Percentiles rank a stretch among this genome's conserved stretches.
Evolutionary conservation across 2,888 invertebrate species (phyloP).

Genomic region (Margaritifera margaritifera): DNA sequence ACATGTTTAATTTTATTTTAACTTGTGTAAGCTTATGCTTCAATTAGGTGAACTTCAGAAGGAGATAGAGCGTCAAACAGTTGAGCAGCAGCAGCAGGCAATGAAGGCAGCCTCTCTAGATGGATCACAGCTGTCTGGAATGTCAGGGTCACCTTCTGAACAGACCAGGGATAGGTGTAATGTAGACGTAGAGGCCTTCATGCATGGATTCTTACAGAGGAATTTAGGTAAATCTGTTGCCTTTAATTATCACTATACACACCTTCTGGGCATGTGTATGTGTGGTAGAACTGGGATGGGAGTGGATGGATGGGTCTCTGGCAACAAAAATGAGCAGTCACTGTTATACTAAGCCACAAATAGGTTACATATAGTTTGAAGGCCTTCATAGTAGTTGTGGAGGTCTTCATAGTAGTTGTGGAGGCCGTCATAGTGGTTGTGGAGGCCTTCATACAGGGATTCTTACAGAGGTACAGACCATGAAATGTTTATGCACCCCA

Average conservation of each 20-base stretch:
- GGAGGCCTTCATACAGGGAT: too few species aligned
- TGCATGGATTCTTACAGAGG: conserved; percentile 58
- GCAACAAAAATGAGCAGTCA: too few species aligned
- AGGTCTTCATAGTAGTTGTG: too few species aligned
- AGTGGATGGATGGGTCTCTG: too few species aligned
- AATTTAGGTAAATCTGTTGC: conserved; percentile 47
- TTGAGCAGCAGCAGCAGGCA: conserved; percentile 42
- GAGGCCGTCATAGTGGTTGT: too few species aligned
- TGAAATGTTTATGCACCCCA: too few species aligned
- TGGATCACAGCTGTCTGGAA: conserved; percentile 10
- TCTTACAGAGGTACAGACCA: too few species aligned
- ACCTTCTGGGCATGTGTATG: not conserved
- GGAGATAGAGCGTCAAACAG: conserved; percentile 44
- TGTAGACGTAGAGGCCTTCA: conserved; percentile 56
- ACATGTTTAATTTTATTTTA: not conserved
- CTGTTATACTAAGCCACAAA: too few species aligned
- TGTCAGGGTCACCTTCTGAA: conserved; percentile 8
- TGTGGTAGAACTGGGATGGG: too few species aligned
- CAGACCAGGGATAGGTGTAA: not conserved
- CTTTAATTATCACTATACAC: not conserved
- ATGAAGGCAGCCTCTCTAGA: conserved; percentile 28
- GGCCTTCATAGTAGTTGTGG: too few species aligned
- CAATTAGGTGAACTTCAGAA: conserved; percentile 53
- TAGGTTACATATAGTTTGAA: too few species aligned
- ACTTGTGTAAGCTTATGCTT: not conserved